Percentiles rank a stretch among this genome's conserved stretches.
Conservation (phyloP, 2,113 vertebrate genomes). For the Rhinoderma darwinii region DNA sequence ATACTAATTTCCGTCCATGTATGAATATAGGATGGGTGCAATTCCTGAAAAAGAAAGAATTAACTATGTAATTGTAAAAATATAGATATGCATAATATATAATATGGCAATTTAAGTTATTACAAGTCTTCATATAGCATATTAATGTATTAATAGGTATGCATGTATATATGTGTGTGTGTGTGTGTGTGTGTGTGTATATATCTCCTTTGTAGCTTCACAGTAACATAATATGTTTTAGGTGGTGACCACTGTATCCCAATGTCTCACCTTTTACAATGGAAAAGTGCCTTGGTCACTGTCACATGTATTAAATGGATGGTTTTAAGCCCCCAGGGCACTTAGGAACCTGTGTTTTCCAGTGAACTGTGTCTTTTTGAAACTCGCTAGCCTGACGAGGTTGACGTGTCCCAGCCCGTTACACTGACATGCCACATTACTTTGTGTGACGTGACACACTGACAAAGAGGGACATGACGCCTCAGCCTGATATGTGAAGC, state of each 20-base stretch:
- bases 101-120: too few species aligned
- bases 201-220: constrained; percentile 42
- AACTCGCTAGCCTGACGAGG: constrained; percentile 74
- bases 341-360: constrained; percentile 76
- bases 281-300: constrained; percentile 49
- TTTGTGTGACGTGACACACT: constrained; percentile 74
- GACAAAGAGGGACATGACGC: constrained; percentile 76
- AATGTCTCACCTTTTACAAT: constrained; percentile 26
- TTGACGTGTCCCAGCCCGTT: constrained; percentile 76
- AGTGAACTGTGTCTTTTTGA: constrained; percentile 77
- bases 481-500: constrained; percentile 73
- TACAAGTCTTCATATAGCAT: too few species aligned
- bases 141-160: too few species aligned
- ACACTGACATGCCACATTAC: constrained; percentile 76
- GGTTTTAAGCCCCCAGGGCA: constrained; percentile 74
- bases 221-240: background rate
- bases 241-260: constrained; percentile 20
- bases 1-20: too few species aligned
- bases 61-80: too few species aligned
- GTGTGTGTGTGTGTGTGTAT: too few species aligned
- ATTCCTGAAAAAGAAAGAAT: too few species aligned
- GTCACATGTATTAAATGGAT: constrained; percentile 64
- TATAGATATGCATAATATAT: too few species aligned
- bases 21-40: too few species aligned
- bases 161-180: too few species aligned